Evolutionary conservation across 1,140 invertebrate species (phyloP), one percentile per base, ranked within the genome.

Genomic region (Wasmannia auropunctata): DNA sequence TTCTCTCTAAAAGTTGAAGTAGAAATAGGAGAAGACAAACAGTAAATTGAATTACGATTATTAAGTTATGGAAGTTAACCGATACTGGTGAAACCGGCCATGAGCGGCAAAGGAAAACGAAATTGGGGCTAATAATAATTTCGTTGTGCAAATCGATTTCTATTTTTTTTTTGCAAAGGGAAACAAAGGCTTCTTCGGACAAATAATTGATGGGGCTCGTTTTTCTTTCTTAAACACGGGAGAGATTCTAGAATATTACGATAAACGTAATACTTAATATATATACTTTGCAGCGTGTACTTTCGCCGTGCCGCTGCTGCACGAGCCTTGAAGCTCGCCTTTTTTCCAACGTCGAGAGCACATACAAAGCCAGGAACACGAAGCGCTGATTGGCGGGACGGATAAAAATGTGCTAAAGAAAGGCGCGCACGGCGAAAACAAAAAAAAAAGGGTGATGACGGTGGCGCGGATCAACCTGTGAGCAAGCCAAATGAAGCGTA

Each of bases 301-400:
- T 51, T 86, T 86, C 25, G 14, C 3, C 46, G 37, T 60, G 28
- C 14, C 70, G 56, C 72, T 56, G 34, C 43, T 2, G 28, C 5
- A 1, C 60, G 60, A 54, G 28, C 72, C 76, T 43, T 28, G 11
- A 46, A 62, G 51, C 40, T 54, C 79, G 40, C 51, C 37, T 83
- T 60, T 86, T 70, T 51, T 22, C 49, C 51, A 72, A 81, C 65
- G 86, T 56, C 54, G 81, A 75, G 81, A 75, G 85, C 65, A 88
- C 75, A 89, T 76, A 89, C 43, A 89, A 88, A 89, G 88, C 88
- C 54, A 86, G 51, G 72, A 88, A 86, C 31, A 79, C 69, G 85
- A 89, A 89, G 87, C 87, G 83, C 60, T 72, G 16, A 46, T 56
- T 43, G 60, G 60, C 46, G 46, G 60, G 37, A 54, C 19, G 37